Percentiles rank a stretch among this genome's conserved stretches.
Evolutionary conservation across 30 jellyfish, hydroid and myxozoan genomes (phyloP).

Genomic region (Aurelia sp.): DNA sequence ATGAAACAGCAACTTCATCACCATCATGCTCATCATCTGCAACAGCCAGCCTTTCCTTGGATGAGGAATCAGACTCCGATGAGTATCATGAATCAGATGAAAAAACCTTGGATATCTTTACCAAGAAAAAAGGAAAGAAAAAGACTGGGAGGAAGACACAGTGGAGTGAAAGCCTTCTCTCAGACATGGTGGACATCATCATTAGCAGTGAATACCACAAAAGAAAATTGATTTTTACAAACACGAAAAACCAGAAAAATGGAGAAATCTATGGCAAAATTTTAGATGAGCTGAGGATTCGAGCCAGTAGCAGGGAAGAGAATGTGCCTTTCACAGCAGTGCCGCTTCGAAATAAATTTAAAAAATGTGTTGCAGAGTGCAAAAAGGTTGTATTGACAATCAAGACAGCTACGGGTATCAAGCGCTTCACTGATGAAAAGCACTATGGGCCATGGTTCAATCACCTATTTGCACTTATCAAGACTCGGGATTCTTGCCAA

Average conservation of each 20-base stretch:
- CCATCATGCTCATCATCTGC: no score
- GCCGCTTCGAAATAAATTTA: constrained; percentile 31
- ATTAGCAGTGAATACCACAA: constrained; percentile 1
- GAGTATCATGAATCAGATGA: not conserved
- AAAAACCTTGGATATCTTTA: no score
- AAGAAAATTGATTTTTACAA: constrained; percentile 5
- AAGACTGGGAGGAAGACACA: constrained; percentile 9
- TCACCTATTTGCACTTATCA: constrained; percentile 34
- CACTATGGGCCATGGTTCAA: constrained; percentile 54
- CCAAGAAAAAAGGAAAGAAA: not conserved
- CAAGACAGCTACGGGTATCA: constrained; percentile 61
- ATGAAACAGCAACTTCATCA: no score
- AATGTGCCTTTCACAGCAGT: constrained; percentile 32
- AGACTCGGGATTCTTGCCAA: constrained; percentile 47
- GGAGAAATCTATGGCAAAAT: constrained; percentile 5
- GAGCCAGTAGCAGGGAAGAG: not conserved
- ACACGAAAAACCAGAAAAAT: constrained; percentile 9
- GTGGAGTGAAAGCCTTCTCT: not conserved
- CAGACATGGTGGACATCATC: constrained; percentile 7
- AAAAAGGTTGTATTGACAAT: constrained; percentile 51
- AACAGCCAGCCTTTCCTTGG: not conserved
- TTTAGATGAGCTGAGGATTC: constrained; percentile 6
- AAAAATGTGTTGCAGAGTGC: constrained; percentile 38
- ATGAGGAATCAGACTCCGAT: not conserved
- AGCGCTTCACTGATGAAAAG: constrained; percentile 52